Percentiles rank a stretch among this genome's conserved stretches.
These are phyloP conservation scores for Clytia hemisphaerica DNA, from an alignment of 30 jellyfish, hydroid and myxozoan species.

Conservation along the genomic window DNA sequence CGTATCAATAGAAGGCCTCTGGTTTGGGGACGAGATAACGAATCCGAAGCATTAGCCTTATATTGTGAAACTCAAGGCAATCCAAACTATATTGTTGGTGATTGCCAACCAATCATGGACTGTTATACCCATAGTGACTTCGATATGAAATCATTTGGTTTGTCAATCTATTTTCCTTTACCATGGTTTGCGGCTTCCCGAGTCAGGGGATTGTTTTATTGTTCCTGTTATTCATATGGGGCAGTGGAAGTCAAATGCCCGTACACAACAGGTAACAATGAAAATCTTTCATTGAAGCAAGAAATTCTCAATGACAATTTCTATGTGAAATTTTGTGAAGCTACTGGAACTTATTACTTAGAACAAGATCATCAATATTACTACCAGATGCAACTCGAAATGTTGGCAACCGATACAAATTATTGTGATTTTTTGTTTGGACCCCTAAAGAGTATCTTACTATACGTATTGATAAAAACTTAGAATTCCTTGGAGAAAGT, in stretches of 20 bases:
- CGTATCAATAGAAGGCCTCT: not conserved
- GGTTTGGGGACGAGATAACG: constrained; percentile 1
- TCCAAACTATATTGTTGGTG: not conserved
- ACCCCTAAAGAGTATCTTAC: constrained; percentile 4
- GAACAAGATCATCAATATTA: not conserved
- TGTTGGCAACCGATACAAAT: not conserved
- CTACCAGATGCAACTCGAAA: constrained; percentile 11
- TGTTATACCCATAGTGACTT: not conserved
- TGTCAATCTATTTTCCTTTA: not conserved
- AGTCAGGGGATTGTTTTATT: not conserved
- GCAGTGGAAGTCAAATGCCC: constrained; percentile 14
- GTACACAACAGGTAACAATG: not conserved
- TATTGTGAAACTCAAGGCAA: no score
- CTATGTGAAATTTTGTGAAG: not conserved
- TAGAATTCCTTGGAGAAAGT: not conserved
- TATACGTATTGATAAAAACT: not conserved
- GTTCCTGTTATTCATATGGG: constrained; percentile 11
- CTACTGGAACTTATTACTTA: not conserved
- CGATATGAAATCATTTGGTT: not conserved
- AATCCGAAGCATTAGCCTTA: not conserved
- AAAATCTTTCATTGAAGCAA: constrained; percentile 1
- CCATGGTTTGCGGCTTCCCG: constrained; percentile 20
- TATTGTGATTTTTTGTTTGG: constrained; percentile 14
- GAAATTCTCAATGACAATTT: not conserved
- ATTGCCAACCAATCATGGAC: not conserved